Evolutionary conservation across 53 echinoderm and acorn worm species (phyloP), one percentile per base, ranked within the genome.

Genomic region (Zoroaster sp.): DNA sequence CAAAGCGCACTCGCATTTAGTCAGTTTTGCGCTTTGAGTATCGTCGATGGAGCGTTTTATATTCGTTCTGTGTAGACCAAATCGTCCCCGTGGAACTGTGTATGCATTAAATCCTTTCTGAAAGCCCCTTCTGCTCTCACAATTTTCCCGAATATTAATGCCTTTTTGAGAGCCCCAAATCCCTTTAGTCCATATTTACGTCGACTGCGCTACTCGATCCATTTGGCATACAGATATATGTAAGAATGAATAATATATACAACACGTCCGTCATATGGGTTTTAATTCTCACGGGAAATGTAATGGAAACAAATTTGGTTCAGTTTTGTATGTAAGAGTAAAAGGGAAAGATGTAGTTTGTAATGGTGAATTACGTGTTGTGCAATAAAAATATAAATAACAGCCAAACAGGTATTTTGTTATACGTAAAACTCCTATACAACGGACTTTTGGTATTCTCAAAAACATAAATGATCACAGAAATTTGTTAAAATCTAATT

Each of bases 231-330:
- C 20, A 79, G 20, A 20, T 31, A 44, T 37, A 15, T 45, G 51
- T 43, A 51, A 28, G 76, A 63, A 14, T 79, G 63, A 55, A 79
- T 79, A 54, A 79, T 51, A 35, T 25, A 79, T 38, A 79, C 17
- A 79, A 78, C 51, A 53, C 52, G 79, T 79, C 15, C 55, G 34
- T 51, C 45, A 78, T 37, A 8, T 3, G 34, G 42, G 20, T 4
- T 13, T 79, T 25, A 28, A 68, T 15, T 82, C 67, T 66, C 82
- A 37, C 17, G 82, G 66, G 82, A 82, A 15, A 66, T 67, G 66
- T 82, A 80, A 80, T 80, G 80, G 80, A 66, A 35, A 28, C 40
- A 12, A 8, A 12, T 33, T 59, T 59, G 6, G 5, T 23, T 59
- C 63, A n/a, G n/a, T n/a, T n/a, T n/a, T n/a, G n/a, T n/a, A n/a